These are phyloP conservation scores for Podarcis siculus DNA, from an alignment of 2,797 vertebrate genomes.

Conservation along the genomic window DNA sequence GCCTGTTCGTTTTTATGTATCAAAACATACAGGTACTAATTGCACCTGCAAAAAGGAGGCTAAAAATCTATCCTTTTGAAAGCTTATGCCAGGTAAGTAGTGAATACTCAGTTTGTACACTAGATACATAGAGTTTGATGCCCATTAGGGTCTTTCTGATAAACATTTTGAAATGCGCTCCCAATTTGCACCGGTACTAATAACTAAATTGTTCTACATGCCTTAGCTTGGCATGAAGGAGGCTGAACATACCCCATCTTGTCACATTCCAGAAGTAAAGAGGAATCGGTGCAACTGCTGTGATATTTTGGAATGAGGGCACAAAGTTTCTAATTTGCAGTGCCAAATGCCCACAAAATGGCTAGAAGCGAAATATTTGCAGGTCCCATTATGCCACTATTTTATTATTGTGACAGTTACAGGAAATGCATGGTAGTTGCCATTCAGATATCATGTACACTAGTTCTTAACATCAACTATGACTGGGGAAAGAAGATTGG, in stretches of 20 bases:
- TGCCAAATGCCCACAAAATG: background rate
- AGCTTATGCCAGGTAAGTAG: background rate
- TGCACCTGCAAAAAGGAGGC: slow-evolving; percentile 7
- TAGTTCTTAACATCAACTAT: background rate
- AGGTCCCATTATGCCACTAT: background rate
- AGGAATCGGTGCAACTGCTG: too few relatives aligned
- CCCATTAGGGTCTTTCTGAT: background rate
- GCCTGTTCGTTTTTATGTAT: slow-evolving; percentile 21
- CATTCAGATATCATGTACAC: background rate
- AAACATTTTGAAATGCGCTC: background rate
- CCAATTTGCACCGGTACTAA: background rate
- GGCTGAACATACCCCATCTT: background rate
- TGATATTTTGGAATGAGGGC: background rate
- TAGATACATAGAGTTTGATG: background rate
- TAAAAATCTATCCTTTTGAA: background rate
- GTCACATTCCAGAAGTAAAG: background rate
- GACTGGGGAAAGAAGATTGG: background rate
- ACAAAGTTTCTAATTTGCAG: background rate
- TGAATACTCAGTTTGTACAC: background rate
- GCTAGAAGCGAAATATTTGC: background rate
- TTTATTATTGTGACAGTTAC: background rate
- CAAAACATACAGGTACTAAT: background rate
- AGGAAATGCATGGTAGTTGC: background rate
- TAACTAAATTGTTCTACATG: background rate
- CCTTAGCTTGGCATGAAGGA: background rate